Percentiles rank a stretch among this genome's conserved stretches.
phyloP scores from a whole-genome alignment of 1,140 invertebrate species.

The Brachionus angularis region DNA sequence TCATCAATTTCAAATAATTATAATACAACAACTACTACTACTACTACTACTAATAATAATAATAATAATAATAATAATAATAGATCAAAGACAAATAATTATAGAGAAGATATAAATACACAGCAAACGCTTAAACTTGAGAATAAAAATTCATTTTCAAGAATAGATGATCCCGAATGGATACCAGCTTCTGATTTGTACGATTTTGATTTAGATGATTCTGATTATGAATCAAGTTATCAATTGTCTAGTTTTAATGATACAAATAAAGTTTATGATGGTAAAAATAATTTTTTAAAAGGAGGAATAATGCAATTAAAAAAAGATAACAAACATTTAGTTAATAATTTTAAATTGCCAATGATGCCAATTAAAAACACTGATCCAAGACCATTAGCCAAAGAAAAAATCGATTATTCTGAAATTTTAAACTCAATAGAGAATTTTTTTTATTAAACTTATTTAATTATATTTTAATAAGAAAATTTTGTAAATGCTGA shows the following conservation, averaged over 20 bases:
- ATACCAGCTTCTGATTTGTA: conserved; percentile 11
- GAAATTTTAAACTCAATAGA: conserved; percentile 19
- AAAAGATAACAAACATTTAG: background rate
- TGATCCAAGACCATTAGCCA: too few relatives aligned
- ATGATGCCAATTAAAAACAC: background rate
- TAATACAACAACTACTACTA: too few relatives aligned
- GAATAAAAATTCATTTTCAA: too few relatives aligned
- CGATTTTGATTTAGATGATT: conserved; percentile 6
- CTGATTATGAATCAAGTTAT: conserved; percentile 16
- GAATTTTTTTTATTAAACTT: conserved; percentile 28
- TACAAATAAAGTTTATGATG: background rate
- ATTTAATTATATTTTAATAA: too few relatives aligned
- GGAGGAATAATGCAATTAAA: conserved; percentile 8
- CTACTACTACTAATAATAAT: too few relatives aligned
- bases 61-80: too few relatives aligned
- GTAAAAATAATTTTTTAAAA: background rate
- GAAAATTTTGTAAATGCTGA: too few relatives aligned
- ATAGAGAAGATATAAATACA: conserved; percentile 8
- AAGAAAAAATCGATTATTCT: conserved; percentile 4
- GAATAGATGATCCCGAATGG: background rate
- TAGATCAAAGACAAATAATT: too few relatives aligned
- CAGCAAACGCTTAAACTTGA: too few relatives aligned
- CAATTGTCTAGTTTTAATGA: background rate
- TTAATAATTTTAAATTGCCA: conserved; percentile 1
- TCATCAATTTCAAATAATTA: too few relatives aligned